Percentiles rank a stretch among this genome's conserved stretches.
Evolutionary conservation across 2,113 vertebrate genomes (phyloP).

Genomic region (Lanius collurio): DNA sequence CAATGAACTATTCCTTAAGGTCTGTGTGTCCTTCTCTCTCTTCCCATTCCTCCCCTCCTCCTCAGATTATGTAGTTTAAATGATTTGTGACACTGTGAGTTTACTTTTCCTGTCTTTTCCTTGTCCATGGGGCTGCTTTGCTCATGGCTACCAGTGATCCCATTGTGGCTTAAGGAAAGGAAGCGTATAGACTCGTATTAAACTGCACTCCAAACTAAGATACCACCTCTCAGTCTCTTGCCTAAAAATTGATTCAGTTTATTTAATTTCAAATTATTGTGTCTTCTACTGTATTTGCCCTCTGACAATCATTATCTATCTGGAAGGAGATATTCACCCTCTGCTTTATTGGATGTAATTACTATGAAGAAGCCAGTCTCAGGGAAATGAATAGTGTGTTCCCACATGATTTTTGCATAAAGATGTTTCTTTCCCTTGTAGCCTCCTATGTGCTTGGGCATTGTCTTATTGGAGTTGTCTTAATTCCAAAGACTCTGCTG

Average conservation of each 20-base stretch:
- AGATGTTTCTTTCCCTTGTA: neutral
- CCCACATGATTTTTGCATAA: neutral
- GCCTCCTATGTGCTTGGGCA: neutral
- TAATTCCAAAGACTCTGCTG: neutral
- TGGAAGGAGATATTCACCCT: neutral
- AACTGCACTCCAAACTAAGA: neutral
- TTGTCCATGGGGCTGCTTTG: neutral
- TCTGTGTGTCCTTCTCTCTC: neutral
- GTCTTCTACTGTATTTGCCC: neutral
- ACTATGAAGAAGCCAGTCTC: neutral
- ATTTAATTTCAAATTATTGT: neutral
- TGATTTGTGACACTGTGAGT: neutral
- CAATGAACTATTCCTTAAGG: neutral
- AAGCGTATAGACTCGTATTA: neutral
- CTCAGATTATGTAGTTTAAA: neutral
- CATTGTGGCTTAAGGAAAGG: neutral
- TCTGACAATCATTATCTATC: neutral
- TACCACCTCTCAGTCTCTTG: neutral
- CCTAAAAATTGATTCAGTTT: neutral
- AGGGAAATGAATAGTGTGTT: neutral
- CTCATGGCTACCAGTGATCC: neutral
- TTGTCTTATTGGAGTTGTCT: neutral
- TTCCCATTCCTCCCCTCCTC: too few species aligned
- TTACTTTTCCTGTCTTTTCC: neutral
- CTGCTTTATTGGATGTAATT: neutral